These are phyloP conservation scores for Ciconia maguari DNA, from an alignment of 2,113 vertebrate species.

Conservation along the genomic window DNA sequence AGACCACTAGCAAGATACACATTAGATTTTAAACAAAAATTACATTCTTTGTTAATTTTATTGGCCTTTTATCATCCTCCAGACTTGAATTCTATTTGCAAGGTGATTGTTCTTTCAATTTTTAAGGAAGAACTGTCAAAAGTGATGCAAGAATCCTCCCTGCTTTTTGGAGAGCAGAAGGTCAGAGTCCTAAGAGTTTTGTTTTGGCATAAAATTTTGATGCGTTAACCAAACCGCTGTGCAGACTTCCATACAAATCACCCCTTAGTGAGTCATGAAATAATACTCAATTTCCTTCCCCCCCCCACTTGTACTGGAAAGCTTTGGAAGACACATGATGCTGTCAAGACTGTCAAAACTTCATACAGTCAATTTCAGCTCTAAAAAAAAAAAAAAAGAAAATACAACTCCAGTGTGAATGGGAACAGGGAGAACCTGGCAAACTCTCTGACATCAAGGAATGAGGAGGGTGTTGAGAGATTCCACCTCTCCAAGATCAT, in stretches of 20 bases:
- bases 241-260: neutral
- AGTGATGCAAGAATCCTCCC: neutral
- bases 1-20: fast-evolving
- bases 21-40: neutral
- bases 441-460: neutral
- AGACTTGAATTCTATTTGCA: neutral
- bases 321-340: conserved; percentile 1
- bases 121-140: neutral
- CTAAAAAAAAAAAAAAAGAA: neutral
- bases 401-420: neutral
- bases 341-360: conserved; percentile 57
- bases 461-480: conserved; percentile 10
- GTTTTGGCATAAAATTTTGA: neutral
- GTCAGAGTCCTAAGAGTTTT: neutral
- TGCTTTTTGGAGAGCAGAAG: neutral
- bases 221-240: neutral
- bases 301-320: conserved; percentile 17
- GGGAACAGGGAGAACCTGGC: conserved; percentile 25
- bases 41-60: neutral
- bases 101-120: neutral
- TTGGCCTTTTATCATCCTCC: neutral
- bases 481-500: neutral
- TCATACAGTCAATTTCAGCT: neutral
- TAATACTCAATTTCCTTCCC: neutral
- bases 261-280: neutral